Percentiles rank a stretch among this genome's conserved stretches.
These are phyloP conservation scores for Trigoniulus corallinus DNA, from an alignment of 1,140 invertebrate genomes.

Conservation along the genomic window DNA sequence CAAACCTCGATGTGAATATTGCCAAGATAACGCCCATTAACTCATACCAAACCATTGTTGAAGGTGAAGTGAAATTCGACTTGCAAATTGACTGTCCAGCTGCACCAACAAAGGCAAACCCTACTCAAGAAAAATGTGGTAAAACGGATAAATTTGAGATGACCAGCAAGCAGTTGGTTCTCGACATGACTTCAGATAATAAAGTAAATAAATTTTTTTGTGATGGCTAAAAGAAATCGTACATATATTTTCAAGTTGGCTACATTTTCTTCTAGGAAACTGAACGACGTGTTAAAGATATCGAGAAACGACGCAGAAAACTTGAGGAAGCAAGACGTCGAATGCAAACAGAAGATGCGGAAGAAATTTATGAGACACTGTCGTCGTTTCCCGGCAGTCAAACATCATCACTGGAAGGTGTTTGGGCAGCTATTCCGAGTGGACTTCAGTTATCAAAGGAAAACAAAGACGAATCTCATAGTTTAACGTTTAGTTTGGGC, in stretches of 20 bases:
- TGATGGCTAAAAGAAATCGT: no score
- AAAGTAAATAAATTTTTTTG: no score
- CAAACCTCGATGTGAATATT: no score
- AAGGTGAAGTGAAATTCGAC: slow-evolving; percentile 4
- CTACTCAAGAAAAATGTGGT: no score
- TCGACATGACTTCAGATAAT: no score
- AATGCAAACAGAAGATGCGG: slow-evolving; percentile 59
- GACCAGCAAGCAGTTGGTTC: no score
- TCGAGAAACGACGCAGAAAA: slow-evolving; percentile 38
- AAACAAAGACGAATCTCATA: slow-evolving; percentile 61
- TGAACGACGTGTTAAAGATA: slow-evolving; percentile 19
- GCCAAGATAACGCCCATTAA: no score
- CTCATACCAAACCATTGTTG: no score
- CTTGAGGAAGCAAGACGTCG: slow-evolving; percentile 64
- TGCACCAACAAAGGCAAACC: slow-evolving; percentile 6
- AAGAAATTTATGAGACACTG: slow-evolving; percentile 40
- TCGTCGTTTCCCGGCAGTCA: slow-evolving; percentile 59
- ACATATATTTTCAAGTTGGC: no score
- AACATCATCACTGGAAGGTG: slow-evolving; percentile 47
- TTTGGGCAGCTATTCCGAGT: slow-evolving; percentile 35
- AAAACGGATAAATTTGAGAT: no score
- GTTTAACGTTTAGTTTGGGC: slow-evolving; percentile 57
- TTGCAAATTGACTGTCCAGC: slow-evolving; percentile 1
- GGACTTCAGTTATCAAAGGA: slow-evolving; percentile 64
- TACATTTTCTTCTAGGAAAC: slow-evolving; percentile 16